A percentile compares a stretch with the other conserved stretches of the same genome.
These are phyloP conservation scores for Cebus imitator DNA, from an alignment of 2,113 vertebrate genomes.

Conservation along the genomic window DNA sequence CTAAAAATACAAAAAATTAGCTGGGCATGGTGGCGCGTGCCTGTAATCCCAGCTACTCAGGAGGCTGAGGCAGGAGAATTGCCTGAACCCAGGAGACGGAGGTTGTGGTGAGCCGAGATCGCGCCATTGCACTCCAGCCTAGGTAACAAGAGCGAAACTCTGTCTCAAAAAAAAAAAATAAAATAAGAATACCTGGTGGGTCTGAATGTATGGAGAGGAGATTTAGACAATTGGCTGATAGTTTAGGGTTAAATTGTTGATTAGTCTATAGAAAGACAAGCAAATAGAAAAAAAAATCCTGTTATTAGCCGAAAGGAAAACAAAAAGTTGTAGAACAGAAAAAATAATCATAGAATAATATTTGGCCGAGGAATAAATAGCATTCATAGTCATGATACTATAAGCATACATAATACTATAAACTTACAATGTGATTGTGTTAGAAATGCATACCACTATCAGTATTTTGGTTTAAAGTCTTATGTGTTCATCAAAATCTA, in stretches of 20 bases:
- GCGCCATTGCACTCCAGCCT: no score
- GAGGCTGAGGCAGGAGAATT: no score
- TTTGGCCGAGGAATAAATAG: neutral
- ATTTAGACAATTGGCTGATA: neutral
- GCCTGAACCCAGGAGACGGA: no score
- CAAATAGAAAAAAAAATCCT: neutral
- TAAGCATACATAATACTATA: neutral
- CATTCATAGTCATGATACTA: neutral
- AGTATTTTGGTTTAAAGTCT: neutral
- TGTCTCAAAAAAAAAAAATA: no score
- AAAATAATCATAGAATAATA: neutral
- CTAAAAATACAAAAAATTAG: no score
- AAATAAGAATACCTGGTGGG: neutral
- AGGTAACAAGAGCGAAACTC: no score
- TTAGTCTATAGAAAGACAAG: neutral
- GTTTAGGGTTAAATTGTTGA: neutral
- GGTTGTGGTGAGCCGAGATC: no score
- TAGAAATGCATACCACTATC: neutral
- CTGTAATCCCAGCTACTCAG: no score
- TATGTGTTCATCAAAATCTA: neutral
- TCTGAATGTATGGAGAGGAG: neutral
- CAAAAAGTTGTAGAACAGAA: neutral
- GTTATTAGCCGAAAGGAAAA: neutral
- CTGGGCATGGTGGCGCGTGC: no score
- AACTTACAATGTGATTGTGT: neutral